Conservation (phyloP, 2,113 vertebrate genomes). For the Anseranas semipalmata region DNA sequence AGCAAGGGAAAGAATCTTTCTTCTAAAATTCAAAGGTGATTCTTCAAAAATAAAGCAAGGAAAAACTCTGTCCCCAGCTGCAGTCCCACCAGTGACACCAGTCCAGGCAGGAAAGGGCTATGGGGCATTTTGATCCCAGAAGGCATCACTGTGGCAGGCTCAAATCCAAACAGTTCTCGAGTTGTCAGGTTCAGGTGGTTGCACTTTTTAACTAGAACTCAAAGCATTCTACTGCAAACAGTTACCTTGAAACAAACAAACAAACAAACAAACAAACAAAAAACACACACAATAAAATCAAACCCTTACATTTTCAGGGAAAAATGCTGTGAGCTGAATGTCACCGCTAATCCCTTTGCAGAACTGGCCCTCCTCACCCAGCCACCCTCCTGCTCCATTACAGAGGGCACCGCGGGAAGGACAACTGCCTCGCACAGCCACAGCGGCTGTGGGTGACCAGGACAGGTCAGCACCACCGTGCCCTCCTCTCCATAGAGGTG, state of each 20-base stretch:
- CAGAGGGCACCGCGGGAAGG: accelerated
- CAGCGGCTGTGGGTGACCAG: background rate
- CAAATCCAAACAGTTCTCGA: background rate
- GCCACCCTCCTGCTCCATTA: background rate
- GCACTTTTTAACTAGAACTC: background rate
- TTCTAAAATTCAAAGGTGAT: background rate
- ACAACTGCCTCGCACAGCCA: background rate
- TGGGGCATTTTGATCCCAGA: background rate
- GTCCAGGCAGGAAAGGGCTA: background rate
- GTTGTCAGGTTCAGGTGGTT: background rate
- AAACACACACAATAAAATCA: background rate
- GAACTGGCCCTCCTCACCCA: background rate
- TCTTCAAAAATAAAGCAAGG: background rate
- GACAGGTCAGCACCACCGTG: background rate
- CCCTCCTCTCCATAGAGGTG: background rate
- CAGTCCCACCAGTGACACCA: background rate
- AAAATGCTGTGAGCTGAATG: accelerated
- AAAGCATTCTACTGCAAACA: background rate
- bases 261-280: background rate
- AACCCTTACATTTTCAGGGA: background rate
- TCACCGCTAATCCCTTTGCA: background rate
- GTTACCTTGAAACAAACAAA: background rate
- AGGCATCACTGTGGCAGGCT: background rate
- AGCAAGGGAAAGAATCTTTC: background rate
- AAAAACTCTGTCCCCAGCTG: background rate